These are phyloP conservation scores for Machaerirhynchus nigripectus DNA, from an alignment of 2,113 vertebrate species.

Conservation along the genomic window DNA sequence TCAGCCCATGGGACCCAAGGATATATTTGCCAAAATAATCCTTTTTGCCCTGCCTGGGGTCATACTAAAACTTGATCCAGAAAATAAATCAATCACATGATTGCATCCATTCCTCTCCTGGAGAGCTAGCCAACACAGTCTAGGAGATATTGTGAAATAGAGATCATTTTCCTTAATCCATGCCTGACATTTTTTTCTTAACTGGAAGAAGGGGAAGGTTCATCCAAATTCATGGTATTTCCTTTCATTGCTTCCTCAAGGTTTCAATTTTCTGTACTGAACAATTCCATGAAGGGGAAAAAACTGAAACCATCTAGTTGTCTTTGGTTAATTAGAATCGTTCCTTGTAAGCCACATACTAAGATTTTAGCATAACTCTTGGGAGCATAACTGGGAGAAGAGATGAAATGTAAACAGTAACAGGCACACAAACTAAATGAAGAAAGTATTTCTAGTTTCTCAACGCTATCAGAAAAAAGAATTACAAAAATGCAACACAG, in stretches of 20 bases:
- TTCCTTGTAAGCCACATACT: not conserved
- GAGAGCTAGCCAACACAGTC: not conserved
- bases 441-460: not conserved
- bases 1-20: not conserved
- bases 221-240: not conserved
- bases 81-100: constrained; percentile 41
- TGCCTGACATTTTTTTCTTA: not conserved
- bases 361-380: not conserved
- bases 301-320: not conserved
- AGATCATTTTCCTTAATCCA: not conserved
- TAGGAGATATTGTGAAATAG: not conserved
- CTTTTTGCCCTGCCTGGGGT: not conserved
- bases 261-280: not conserved
- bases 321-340: not conserved
- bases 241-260: not conserved
- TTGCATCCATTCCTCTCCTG: constrained; percentile 5
- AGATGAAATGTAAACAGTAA: not conserved
- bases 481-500: constrained; percentile 11
- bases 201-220: not conserved
- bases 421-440: not conserved
- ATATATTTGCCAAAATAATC: constrained; percentile 27
- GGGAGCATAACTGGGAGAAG: not conserved
- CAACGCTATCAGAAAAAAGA: not conserved
- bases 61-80: not conserved
- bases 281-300: not conserved